Conservation (phyloP, 2,797 vertebrate genomes). For the Enteromius argenteus region DNA sequence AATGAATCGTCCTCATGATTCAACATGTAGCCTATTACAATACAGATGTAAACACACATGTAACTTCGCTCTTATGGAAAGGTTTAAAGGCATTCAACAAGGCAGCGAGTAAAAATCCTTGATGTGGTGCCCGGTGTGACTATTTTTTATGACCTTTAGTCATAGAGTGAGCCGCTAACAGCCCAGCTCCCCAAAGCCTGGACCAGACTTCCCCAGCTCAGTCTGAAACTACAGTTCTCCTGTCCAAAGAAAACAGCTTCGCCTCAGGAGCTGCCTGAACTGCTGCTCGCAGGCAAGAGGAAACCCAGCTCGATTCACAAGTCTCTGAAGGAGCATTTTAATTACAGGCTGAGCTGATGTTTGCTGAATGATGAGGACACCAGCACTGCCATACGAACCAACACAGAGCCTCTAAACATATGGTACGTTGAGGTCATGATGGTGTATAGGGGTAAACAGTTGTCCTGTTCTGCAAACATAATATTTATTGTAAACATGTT, state of each 20-base stretch:
- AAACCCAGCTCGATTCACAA: constrained; percentile 52
- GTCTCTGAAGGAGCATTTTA: constrained; percentile 60
- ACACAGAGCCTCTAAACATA: constrained; percentile 1
- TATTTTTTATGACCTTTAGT: constrained; percentile 31
- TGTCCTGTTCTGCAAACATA: constrained; percentile 10
- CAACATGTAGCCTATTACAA: background rate
- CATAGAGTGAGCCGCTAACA: constrained; percentile 14
- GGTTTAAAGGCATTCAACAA: background rate
- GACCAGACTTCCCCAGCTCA: constrained; percentile 13
- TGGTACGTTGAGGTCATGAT: background rate
- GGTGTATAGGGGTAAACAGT: background rate
- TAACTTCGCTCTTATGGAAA: background rate
- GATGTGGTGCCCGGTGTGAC: constrained; percentile 18
- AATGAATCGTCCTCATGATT: background rate
- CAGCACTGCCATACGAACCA: constrained; percentile 11
- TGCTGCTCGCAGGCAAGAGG: constrained; percentile 37
- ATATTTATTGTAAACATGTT: constrained; percentile 12
- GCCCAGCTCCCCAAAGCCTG: constrained; percentile 10
- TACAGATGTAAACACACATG: background rate
- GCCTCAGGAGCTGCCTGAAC: constrained; percentile 37
- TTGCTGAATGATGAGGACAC: constrained; percentile 32
- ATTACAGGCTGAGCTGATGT: constrained; percentile 54
- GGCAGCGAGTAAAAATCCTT: background rate
- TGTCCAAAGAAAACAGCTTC: constrained; percentile 58
- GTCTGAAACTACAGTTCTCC: constrained; percentile 45